Evolutionary conservation across 2,113 vertebrate species (phyloP).

Genomic region (Chunga burmeisteri): DNA sequence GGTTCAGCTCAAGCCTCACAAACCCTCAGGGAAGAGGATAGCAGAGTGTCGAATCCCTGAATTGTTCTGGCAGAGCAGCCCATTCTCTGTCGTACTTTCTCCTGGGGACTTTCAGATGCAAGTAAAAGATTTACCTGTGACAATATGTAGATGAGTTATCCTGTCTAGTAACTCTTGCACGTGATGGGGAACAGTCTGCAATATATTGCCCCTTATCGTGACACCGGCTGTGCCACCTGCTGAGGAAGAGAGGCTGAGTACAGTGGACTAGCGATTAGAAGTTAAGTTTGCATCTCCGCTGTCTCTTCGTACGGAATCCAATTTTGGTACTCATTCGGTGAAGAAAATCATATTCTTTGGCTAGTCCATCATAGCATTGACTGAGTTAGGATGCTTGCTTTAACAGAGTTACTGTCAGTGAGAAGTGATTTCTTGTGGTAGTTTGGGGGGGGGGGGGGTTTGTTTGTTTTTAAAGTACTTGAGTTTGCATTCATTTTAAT

Average conservation of each 20-base stretch:
- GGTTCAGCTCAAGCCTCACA: background rate
- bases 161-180: background rate
- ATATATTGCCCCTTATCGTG: rapidly evolving
- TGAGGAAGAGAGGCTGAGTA: background rate
- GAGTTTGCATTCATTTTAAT: background rate
- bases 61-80: background rate
- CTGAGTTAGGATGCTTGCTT: background rate
- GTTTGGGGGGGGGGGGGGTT: background rate
- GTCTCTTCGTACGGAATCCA: background rate
- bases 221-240: background rate
- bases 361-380: background rate
- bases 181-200: background rate
- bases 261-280: background rate
- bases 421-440: background rate
- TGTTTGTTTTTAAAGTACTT: background rate
- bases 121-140: background rate
- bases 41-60: background rate
- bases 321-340: background rate
- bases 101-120: background rate
- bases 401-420: background rate
- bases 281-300: background rate
- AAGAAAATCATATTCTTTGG: background rate
- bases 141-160: background rate
- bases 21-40: background rate
- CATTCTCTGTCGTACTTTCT: rapidly evolving